Evolutionary conservation across 1,140 invertebrate genomes (phyloP), one percentile per base, ranked within the genome.

Genomic region (Fopius arisanus): DNA sequence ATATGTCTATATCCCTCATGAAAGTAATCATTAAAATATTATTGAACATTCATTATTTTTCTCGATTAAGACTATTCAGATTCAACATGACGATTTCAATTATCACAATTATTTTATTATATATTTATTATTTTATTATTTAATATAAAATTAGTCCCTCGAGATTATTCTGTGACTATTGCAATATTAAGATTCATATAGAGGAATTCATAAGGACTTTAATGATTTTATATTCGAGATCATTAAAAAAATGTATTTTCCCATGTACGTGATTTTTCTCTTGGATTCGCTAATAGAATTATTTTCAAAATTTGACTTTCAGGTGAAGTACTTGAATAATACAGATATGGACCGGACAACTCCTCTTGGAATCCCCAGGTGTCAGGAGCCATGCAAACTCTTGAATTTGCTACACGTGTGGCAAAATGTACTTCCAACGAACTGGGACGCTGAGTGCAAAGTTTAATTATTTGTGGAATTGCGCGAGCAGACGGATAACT

Each of bases 391-490:
- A 14, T 91, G 90, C 75, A 79, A 83, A 19, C 77, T 91, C 2
- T 75, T 80, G 1, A 77, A 86, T 59, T 88, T 91, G 51, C 80
- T 79, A 12, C 75, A 82, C 6, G 72, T 84, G 0, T 84, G 88
- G 72, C 77, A 86, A 31, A 69, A 86, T n/a, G 79, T 90, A 1
- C 77, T 91, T 29, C 84, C 91, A 23, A 73, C 81, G 26, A 81
- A 91, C 75, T 91, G 90, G 83, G 86, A 89, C 37, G 76, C 84
- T 37, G 90, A 90, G 72, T 91, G 91, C 75, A 80, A 71, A 37
- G 9, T 73, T 9, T 65, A 16, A 67, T 65, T 23, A 51, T 26
- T 33, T 33, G 73, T 77, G 3, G 14, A 28, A 26, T 28, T 14
- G 14, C 28, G 26, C 28, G 12, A 21, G 3, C 48, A 54, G 19